Evolutionary conservation across 2,888 invertebrate genomes (phyloP), one percentile per base, ranked within the genome.

Genomic region (Pollenia angustigena): DNA sequence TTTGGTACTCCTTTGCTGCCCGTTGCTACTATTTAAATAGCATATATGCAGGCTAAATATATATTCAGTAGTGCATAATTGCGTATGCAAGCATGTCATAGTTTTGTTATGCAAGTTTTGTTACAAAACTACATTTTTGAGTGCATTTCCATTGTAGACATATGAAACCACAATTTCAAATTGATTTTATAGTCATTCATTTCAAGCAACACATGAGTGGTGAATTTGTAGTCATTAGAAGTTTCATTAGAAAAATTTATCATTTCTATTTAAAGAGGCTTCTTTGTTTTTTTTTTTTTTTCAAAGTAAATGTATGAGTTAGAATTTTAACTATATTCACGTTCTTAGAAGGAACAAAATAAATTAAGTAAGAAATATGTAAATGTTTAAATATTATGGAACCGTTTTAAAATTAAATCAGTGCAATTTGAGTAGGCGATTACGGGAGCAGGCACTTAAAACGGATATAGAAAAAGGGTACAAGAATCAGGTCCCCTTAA

Each of bases 141-240:
- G 11, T 62, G 52, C 54, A 60, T 69, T 54, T 60, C 18, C 10
- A 18, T 84, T 69, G 58, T 11, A 14, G 76, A n/a, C 42, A 48
- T n/a, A 60, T 16, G 40, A 81, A 76, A 81, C 81, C 85, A 81
- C 80, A 85, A 76, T 64, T 69, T 66, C 8, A 81, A 81, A 81
- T 78, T 81, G 78, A 81, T 81, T 81, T 76, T 68, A 66, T 66
- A 81, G 44, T 64, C 64, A 42, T 81, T 81, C 52, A 56, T 81
- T 75, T 46, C 23, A 10, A 64, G 56, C 44, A 71, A 12, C 40
- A 44, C 46, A 40, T 66, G 50, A 68, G 46, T 81, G 52, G 32
- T 54, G 18, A 72, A 72, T 54, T 54, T 68, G 69, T 62, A 71
- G 60, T 58, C 14, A 52, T 80, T 75, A 62, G n/a, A 69, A 80